Evolutionary conservation across 1,140 invertebrate species (phyloP).

Genomic region (Bradysia coprophila): DNA sequence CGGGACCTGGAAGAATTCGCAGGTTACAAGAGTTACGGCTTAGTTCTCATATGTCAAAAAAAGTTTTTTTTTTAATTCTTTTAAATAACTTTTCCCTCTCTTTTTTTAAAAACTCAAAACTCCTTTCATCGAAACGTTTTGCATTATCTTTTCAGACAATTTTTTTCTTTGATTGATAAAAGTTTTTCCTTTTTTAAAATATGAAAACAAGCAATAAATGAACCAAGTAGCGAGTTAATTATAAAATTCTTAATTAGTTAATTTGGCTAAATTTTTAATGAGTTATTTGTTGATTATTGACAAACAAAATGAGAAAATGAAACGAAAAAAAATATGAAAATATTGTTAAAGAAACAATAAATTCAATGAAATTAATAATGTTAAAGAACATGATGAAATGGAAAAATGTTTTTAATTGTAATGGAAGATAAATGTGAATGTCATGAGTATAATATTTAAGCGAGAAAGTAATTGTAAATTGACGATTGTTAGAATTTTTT

Average conservation of each 20-base stretch:
- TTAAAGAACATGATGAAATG: too few species aligned
- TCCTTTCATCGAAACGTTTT: too few species aligned
- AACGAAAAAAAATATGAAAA: too few species aligned
- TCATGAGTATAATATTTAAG: too few species aligned
- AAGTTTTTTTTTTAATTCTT: constrained; percentile 1
- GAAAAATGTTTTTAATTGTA: too few species aligned
- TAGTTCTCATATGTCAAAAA: background rate
- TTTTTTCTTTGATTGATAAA: background rate
- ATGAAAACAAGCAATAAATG: constrained; percentile 1
- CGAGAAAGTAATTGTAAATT: too few species aligned
- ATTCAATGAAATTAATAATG: too few species aligned
- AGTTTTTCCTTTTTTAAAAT: constrained; percentile 1
- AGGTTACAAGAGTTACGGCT: constrained; percentile 1
- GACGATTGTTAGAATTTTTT: too few species aligned
- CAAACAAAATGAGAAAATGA: too few species aligned
- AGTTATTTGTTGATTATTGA: background rate
- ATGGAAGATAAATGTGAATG: too few species aligned
- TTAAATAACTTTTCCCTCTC: background rate
- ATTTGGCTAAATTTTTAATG: background rate
- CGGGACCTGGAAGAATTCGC: constrained; percentile 45
- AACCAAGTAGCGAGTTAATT: background rate
- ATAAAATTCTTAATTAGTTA: background rate
- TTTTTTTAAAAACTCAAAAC: background rate
- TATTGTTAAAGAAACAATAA: too few species aligned
- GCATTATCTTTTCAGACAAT: too few species aligned